A percentile compares a stretch with the other conserved stretches of the same genome.
phyloP scores from a whole-genome alignment of 2,888 invertebrate genomes.

The Aelia acuminata region DNA sequence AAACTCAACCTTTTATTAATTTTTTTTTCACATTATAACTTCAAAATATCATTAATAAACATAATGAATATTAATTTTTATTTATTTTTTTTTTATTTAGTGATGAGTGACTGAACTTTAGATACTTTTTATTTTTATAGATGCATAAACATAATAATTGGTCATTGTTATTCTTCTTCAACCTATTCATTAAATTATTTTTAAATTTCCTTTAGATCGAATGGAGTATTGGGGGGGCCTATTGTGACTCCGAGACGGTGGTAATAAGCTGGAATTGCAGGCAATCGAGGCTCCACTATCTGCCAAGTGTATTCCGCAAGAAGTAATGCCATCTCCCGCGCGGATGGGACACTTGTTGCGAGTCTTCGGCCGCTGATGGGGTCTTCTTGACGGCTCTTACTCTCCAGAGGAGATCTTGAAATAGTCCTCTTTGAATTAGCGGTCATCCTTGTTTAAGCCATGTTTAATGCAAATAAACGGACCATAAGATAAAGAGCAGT shows the following conservation, averaged over 20 bases:
- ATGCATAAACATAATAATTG: not conserved
- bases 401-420: not conserved
- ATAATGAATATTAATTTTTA: too few species aligned
- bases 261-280: constrained; percentile 31
- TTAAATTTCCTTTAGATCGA: not conserved
- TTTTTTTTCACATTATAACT: too few species aligned
- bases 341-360: constrained; percentile 28
- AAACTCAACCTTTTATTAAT: too few species aligned
- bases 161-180: not conserved
- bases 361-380: not conserved
- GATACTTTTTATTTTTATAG: too few species aligned
- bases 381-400: not conserved
- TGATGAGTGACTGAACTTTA: too few species aligned
- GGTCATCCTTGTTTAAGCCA: not conserved
- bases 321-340: constrained; percentile 4
- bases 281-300: constrained; percentile 14
- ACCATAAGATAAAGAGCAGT: not conserved
- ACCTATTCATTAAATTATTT: not conserved
- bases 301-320: constrained; percentile 28
- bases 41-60: too few species aligned
- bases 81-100: too few species aligned
- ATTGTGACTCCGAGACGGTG: not conserved
- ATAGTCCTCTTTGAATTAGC: not conserved
- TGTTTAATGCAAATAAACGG: not conserved
- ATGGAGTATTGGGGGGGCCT: not conserved